phyloP scores from a whole-genome alignment of 2,113 vertebrate genomes.

The Pycnonotus jocosus region DNA sequence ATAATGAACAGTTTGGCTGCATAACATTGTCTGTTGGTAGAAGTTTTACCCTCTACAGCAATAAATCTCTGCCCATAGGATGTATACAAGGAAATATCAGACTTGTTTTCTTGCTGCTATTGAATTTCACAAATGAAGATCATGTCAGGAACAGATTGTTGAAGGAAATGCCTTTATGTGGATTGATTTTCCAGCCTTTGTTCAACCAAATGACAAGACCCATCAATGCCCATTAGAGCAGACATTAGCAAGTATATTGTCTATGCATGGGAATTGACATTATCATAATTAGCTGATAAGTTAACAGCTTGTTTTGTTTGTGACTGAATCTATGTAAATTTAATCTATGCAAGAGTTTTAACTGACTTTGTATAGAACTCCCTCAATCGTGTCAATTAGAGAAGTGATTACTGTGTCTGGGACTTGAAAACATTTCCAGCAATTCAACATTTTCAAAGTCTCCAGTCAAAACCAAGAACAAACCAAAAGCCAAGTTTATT shows the following conservation, averaged over 20 bases:
- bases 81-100: background rate
- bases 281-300: background rate
- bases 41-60: background rate
- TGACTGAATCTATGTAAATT: background rate
- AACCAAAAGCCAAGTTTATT: slow-evolving; percentile 35
- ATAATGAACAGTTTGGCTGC: background rate
- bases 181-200: background rate
- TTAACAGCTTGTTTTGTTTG: background rate
- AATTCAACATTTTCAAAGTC: slow-evolving; percentile 1
- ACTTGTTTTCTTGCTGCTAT: background rate
- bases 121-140: background rate
- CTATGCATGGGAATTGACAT: background rate
- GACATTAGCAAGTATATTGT: background rate
- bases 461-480: slow-evolving; percentile 17
- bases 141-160: background rate
- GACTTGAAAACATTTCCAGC: slow-evolving; percentile 33
- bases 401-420: background rate
- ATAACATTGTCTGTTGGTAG: background rate
- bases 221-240: background rate
- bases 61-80: background rate
- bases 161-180: background rate
- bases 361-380: background rate
- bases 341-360: background rate
- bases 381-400: background rate
- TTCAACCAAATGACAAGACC: background rate